Evolutionary conservation across 37 sponge, comb jelly and placozoan species (phyloP), one percentile per base, ranked within the genome.

Genomic region (Crambe crambe): DNA sequence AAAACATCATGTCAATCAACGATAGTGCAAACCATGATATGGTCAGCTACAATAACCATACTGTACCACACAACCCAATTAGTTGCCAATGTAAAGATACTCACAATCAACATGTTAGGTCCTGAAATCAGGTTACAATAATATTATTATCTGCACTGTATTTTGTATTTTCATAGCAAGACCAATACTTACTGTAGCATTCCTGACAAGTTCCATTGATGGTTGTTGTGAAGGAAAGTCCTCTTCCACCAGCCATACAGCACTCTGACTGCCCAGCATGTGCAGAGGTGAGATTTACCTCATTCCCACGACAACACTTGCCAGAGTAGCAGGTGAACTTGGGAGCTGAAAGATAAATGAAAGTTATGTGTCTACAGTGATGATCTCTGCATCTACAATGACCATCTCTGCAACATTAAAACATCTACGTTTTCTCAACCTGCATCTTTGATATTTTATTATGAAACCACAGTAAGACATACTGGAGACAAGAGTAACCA

Each of bases 121-220:
- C n/a, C n/a, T n/a, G n/a, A n/a, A n/a, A n/a, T n/a, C n/a, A n/a
- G n/a, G n/a, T n/a, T n/a, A n/a, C n/a, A n/a, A n/a, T n/a, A n/a
- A n/a, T n/a, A n/a, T n/a, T n/a, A n/a, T n/a, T n/a, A n/a, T n/a
- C n/a, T n/a, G n/a, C n/a, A n/a, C n/a, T n/a, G n/a, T n/a, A n/a
- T n/a, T n/a, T n/a, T n/a, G n/a, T n/a, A n/a, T n/a, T n/a, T n/a
- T n/a, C n/a, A n/a, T n/a, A n/a, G n/a, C n/a, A 21, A 61, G 8
- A 36, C 8, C 8, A 35, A 42, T 3, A 70, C 70, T 25, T 70
- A 70, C 70, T 41, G 70, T 40, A 70, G 70, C 70, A 70, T 39
- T 70, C 42, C 22, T 70, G 41, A 23, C 70, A 70, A 5, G 23
- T 9, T 40, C 18, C 36, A 36, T 42, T 25, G 2, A 12, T 5